Conservation (phyloP, 2,113 vertebrate species). For the Maccullochella peelii region DNA sequence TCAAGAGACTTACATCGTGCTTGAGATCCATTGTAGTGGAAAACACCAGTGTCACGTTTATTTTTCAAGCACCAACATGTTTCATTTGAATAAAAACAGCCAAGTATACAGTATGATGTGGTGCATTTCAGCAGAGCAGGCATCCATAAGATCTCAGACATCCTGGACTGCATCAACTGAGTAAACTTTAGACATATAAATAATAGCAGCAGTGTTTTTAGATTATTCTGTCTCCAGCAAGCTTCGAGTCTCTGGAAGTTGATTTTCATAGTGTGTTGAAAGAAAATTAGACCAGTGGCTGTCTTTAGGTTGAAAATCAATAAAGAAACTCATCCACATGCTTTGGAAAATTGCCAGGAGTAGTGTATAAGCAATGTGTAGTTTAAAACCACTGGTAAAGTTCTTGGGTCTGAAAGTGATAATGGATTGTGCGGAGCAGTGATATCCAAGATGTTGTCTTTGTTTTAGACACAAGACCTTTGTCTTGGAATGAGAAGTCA, state of each 20-base stretch:
- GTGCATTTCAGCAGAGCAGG: neutral
- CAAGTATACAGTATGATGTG: neutral
- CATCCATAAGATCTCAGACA: neutral
- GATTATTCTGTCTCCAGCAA: no score
- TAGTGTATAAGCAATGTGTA: neutral
- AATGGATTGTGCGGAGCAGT: neutral
- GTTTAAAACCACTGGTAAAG: neutral
- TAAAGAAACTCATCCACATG: neutral
- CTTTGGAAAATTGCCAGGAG: neutral
- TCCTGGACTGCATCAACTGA: neutral
- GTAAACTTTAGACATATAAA: neutral
- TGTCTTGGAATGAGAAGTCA: slow-evolving; percentile 19
- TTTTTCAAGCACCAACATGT: neutral
- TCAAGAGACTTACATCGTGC: neutral
- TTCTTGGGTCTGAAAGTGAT: neutral
- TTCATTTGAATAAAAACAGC: neutral
- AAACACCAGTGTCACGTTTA: neutral
- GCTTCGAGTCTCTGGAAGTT: neutral
- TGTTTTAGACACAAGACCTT: slow-evolving; percentile 26
- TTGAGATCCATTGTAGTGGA: neutral
- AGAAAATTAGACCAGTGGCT: neutral
- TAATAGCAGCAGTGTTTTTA: no score
- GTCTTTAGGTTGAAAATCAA: neutral
- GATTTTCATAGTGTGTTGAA: neutral
- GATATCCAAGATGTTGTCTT: neutral